Evolutionary conservation across 2,113 vertebrate species (phyloP).

Genomic region (Forbesichthys agassizii): DNA sequence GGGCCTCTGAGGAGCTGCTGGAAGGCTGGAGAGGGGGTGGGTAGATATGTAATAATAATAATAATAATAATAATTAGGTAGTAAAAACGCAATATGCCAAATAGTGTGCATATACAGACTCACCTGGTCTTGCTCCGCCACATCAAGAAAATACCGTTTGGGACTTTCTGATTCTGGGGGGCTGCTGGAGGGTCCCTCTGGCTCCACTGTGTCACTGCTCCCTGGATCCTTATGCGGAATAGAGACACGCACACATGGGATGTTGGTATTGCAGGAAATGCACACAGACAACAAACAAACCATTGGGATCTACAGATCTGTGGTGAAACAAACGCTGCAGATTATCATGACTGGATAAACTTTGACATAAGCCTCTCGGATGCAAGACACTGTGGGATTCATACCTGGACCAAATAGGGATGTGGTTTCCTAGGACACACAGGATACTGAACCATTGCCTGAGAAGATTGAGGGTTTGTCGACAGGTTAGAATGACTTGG

Average conservation of each 20-base stretch:
- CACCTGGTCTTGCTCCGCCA: conserved; percentile 53
- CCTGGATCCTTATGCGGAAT: conserved; percentile 57
- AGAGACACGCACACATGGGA: conserved; percentile 35
- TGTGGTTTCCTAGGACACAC: conserved; percentile 76
- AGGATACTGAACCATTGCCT: conserved; percentile 82
- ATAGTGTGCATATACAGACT: conserved; percentile 1
- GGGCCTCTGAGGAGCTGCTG: conserved; percentile 38
- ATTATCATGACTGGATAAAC: background rate
- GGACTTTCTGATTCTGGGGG: conserved; percentile 61
- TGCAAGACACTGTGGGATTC: background rate
- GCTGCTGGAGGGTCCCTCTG: conserved; percentile 47
- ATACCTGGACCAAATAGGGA: conserved; percentile 74
- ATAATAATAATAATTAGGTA: background rate
- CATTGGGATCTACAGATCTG: background rate
- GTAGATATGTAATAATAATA: background rate
- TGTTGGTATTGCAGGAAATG: conserved; percentile 10
- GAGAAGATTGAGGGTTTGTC: conserved; percentile 78
- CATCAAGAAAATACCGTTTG: conserved; percentile 62
- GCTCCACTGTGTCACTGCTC: conserved; percentile 48
- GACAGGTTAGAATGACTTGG: conserved; percentile 77
- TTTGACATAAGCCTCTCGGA: background rate
- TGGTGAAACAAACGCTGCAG: background rate
- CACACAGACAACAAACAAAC: background rate
- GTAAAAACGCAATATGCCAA: too few species aligned
- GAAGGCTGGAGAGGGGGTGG: conserved; percentile 38